phyloP scores from a whole-genome alignment of 1,140 invertebrate species.

The Luehdorfia chinensis region DNA sequence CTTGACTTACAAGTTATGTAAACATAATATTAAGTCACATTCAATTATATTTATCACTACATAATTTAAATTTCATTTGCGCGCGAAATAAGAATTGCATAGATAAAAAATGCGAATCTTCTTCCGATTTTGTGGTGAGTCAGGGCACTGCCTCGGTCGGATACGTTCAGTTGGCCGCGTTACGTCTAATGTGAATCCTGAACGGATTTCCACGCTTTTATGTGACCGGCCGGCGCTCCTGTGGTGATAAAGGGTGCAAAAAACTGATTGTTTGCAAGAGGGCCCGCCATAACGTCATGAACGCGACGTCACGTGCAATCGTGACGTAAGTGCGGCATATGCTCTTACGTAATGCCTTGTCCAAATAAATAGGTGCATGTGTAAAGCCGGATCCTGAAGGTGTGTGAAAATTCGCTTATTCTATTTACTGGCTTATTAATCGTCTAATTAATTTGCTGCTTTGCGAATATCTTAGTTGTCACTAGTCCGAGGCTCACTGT shows the following conservation, averaged over 20 bases:
- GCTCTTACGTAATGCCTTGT: constrained; percentile 62
- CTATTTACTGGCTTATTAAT: constrained; percentile 5
- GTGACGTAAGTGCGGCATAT: constrained; percentile 56
- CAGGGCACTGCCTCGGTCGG: constrained; percentile 45
- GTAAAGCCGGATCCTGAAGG: constrained; percentile 59
- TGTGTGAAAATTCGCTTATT: constrained; percentile 50
- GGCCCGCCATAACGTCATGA: constrained; percentile 62
- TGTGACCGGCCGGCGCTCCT: constrained; percentile 58
- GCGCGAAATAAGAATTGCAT: constrained; percentile 9
- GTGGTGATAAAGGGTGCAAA: constrained; percentile 73
- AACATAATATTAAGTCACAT: constrained; percentile 26
- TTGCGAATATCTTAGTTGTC: no score
- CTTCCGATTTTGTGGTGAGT: constrained; percentile 33
- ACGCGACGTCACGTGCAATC: constrained; percentile 51
- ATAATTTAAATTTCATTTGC: constrained; percentile 17
- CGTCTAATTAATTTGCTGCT: no score
- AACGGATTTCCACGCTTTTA: constrained; percentile 70
- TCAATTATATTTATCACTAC: constrained; percentile 7
- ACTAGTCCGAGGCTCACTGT: no score
- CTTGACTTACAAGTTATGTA: no score
- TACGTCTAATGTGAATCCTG: constrained; percentile 68
- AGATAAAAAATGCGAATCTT: constrained; percentile 24
- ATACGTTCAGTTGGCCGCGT: constrained; percentile 61
- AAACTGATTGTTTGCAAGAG: constrained; percentile 67
- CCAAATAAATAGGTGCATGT: constrained; percentile 69